phyloP scores from a whole-genome alignment of 2,888 invertebrate genomes.

The Coelogynopora nodosa region DNA sequence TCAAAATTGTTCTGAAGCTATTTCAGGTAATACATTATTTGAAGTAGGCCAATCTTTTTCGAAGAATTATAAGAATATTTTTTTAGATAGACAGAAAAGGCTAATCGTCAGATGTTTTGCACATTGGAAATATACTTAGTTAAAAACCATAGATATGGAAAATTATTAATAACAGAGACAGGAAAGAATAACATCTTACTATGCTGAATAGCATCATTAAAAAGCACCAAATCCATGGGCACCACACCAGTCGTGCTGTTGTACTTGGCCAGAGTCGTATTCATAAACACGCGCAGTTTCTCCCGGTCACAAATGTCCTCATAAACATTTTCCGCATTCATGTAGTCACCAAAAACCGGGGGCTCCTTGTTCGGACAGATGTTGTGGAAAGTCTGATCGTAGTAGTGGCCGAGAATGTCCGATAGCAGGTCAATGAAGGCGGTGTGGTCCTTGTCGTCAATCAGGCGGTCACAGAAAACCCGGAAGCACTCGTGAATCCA shows the following conservation, averaged over 20 bases:
- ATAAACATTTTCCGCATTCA: slow-evolving; percentile 73
- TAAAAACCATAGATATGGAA: too few species aligned
- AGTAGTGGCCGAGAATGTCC: slow-evolving; percentile 73
- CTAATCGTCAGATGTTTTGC: too few species aligned
- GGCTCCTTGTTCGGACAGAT: slow-evolving; percentile 71
- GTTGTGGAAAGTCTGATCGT: slow-evolving; percentile 75
- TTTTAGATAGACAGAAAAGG: too few species aligned
- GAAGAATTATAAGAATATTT: too few species aligned
- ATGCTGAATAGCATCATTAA: slow-evolving; percentile 81
- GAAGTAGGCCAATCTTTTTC: too few species aligned
- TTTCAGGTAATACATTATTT: too few species aligned
- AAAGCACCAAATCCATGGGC: slow-evolving; percentile 77
- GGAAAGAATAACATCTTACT: slow-evolving; percentile 54
- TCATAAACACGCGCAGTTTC: slow-evolving; percentile 66
- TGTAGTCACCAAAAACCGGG: slow-evolving; percentile 72
- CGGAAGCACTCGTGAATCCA: slow-evolving; percentile 82
- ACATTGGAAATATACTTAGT: too few species aligned
- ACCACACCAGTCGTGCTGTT: slow-evolving; percentile 75
- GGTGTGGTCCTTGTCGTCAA: slow-evolving; percentile 74
- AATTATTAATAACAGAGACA: too few species aligned
- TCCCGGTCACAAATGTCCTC: slow-evolving; percentile 72
- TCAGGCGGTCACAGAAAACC: slow-evolving; percentile 78
- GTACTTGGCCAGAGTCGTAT: slow-evolving; percentile 71
- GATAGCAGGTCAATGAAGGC: slow-evolving; percentile 73
- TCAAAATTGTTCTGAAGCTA: too few species aligned